Evolutionary conservation across 2,888 invertebrate species (phyloP).

Genomic region (Epirrita christyi): DNA sequence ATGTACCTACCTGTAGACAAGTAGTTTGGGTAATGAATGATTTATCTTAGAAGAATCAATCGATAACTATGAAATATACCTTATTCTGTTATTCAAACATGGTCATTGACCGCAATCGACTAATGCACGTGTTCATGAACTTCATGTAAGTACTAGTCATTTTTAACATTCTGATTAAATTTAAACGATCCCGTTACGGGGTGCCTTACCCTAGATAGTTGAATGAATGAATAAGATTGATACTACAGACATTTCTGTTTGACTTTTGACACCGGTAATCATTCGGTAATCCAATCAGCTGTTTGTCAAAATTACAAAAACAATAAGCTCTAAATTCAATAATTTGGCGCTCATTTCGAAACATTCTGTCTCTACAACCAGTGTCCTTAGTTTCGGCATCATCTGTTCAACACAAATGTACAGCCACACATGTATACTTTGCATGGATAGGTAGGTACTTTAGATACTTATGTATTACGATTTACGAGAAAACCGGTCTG

Average conservation of each 20-base stretch:
- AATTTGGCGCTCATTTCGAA: slow-evolving; percentile 7
- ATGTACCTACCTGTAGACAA: too few relatives aligned
- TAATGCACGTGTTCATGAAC: slow-evolving; percentile 11
- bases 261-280: not conserved
- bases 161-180: not conserved
- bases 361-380: slow-evolving; percentile 41
- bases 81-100: slow-evolving; percentile 12
- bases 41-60: slow-evolving; percentile 4
- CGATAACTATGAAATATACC: slow-evolving; percentile 14
- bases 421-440: slow-evolving; percentile 29
- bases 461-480: slow-evolving; percentile 49
- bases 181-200: not conserved
- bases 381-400: slow-evolving; percentile 65
- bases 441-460: slow-evolving; percentile 16
- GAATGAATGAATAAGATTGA: slow-evolving; percentile 19
- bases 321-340: slow-evolving; percentile 20
- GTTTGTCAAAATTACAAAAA: slow-evolving; percentile 33
- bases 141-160: not conserved
- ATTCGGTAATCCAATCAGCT: slow-evolving; percentile 45
- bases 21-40: not conserved
- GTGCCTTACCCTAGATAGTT: slow-evolving; percentile 7
- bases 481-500: slow-evolving; percentile 77
- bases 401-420: slow-evolving; percentile 31
- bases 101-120: slow-evolving; percentile 21
- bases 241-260: not conserved